Evolutionary conservation across 2,888 invertebrate genomes (phyloP).

Genomic region (Pogonocherus hispidulus): DNA sequence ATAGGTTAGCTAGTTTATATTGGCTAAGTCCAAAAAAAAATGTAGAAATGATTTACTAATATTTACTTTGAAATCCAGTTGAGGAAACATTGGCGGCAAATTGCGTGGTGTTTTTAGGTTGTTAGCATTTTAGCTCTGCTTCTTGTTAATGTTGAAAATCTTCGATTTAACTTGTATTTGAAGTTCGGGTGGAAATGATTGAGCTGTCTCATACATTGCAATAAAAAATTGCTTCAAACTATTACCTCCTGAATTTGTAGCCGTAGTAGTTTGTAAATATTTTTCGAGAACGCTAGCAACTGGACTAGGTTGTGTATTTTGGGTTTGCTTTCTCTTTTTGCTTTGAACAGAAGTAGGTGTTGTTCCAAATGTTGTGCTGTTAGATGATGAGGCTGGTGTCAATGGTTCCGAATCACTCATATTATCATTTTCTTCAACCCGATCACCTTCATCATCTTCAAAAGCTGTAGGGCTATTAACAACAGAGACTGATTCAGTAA

Average conservation of each 20-base stretch:
- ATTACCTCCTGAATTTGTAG: background rate
- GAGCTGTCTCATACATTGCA: conserved; percentile 10
- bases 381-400: conserved; percentile 4
- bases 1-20: too few relatives aligned
- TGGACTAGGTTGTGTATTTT: conserved; percentile 5
- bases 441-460: conserved; percentile 12
- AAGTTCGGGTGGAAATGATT: conserved; percentile 6
- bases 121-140: conserved; percentile 1
- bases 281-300: conserved; percentile 11
- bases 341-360: background rate
- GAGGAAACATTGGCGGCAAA: too few relatives aligned
- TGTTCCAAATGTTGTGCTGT: background rate
- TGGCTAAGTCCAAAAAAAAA: too few relatives aligned
- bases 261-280: conserved; percentile 12
- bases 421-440: conserved; percentile 2
- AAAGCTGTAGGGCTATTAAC: conserved; percentile 7
- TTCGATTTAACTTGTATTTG: conserved; percentile 18
- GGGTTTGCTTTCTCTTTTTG: background rate
- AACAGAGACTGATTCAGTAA: conserved; percentile 7
- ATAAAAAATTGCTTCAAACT: conserved; percentile 11
- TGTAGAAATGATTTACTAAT: too few relatives aligned
- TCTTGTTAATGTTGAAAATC: conserved; percentile 5
- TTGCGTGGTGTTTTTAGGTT: too few relatives aligned
- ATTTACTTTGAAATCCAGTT: too few relatives aligned
- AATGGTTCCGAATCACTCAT: background rate